Evolutionary conservation across 1,140 invertebrate species (phyloP).

Genomic region (Phocides pigmalion): DNA sequence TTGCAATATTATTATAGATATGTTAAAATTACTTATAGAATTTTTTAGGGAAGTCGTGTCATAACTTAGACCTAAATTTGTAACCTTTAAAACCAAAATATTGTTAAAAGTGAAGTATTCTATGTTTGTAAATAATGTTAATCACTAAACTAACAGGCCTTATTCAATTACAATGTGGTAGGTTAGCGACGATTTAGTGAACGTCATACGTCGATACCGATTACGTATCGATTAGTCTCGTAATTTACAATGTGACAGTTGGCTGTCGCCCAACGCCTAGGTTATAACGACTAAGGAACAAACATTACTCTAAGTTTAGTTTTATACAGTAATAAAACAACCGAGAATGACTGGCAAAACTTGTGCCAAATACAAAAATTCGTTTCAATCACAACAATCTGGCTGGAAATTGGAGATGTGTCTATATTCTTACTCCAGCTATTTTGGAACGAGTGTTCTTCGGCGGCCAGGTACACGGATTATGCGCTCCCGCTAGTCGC

Average conservation of each 20-base stretch:
- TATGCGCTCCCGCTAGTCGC: slow-evolving; percentile 52
- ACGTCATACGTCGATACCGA: slow-evolving; percentile 12
- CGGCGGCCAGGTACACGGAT: slow-evolving; percentile 56
- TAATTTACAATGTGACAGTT: slow-evolving; percentile 48
- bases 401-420: slow-evolving; percentile 52
- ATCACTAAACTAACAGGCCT: no score
- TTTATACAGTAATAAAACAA: slow-evolving; percentile 51
- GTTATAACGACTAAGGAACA: slow-evolving; percentile 19
- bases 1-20: no score
- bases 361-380: slow-evolving; percentile 44
- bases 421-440: slow-evolving; percentile 50
- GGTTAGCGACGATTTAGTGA: neutral
- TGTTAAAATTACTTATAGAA: no score
- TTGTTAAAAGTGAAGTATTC: no score
- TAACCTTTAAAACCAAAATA: no score
- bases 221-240: slow-evolving; percentile 25
- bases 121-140: no score
- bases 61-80: no score
- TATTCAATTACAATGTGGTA: neutral
- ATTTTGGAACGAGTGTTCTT: slow-evolving; percentile 51
- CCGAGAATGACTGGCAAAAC: slow-evolving; percentile 34
- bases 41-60: no score
- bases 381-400: slow-evolving; percentile 34
- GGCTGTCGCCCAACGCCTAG: slow-evolving; percentile 46
- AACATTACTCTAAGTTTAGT: slow-evolving; percentile 48